phyloP scores from a whole-genome alignment of 2,113 vertebrate genomes.

The Grus americana region DNA sequence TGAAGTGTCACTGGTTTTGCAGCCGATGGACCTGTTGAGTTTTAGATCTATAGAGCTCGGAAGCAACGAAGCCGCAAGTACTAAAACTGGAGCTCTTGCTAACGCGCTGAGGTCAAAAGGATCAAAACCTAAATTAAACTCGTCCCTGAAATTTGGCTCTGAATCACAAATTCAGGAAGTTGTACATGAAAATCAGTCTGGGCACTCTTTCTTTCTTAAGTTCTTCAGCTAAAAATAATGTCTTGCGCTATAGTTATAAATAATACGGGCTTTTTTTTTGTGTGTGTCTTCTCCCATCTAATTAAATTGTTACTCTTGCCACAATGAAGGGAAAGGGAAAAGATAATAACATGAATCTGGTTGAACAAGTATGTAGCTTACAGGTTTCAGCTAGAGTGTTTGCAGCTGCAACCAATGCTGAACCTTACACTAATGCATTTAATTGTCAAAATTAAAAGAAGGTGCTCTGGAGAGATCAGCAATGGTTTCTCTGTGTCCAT shows the following conservation, averaged over 20 bases:
- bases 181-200: constrained; percentile 41
- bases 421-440: not conserved
- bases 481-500: not conserved
- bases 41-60: not conserved
- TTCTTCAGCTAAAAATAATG: constrained; percentile 67
- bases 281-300: not conserved
- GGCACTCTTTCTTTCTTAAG: constrained; percentile 46
- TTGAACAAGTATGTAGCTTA: constrained; percentile 27
- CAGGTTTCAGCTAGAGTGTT: constrained; percentile 53
- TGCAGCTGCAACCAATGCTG: not conserved
- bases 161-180: constrained; percentile 67
- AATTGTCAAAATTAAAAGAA: constrained; percentile 16
- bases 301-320: constrained; percentile 61
- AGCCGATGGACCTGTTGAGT: not conserved
- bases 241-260: constrained; percentile 53
- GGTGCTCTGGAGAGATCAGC: not conserved
- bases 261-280: constrained; percentile 18
- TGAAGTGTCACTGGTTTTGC: not conserved
- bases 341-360: constrained; percentile 58
- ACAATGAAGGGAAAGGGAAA: constrained; percentile 42
- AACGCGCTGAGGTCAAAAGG: constrained; percentile 7
- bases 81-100: not conserved
- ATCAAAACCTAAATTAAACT: constrained; percentile 49
- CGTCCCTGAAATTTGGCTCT: constrained; percentile 47
- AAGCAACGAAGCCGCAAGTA: not conserved